Base-by-base conservation (phyloP, 2,797 vertebrate genomes). In the Platalea minor region DNA sequence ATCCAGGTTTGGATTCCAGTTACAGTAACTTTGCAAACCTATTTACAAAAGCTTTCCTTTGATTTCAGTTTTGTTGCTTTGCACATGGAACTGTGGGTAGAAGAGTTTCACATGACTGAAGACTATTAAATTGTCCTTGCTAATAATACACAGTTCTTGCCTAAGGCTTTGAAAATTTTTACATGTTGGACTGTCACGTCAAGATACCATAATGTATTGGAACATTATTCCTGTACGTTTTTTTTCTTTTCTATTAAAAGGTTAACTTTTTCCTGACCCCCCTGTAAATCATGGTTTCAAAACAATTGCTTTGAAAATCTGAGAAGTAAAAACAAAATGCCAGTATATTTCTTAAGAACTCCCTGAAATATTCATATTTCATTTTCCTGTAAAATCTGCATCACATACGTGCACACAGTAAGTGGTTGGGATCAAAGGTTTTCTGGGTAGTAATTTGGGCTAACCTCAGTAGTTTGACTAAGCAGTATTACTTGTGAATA, bases 231-330 rank as follows among this genome's bases (percentile, higher is more conserved):
- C 64, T 7, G 18, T 31, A n/a, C 2, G 0, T 24, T 15, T 85
- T 61, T 61, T 64, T 57, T 10, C 2, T 59, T 75, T 76, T 74
- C 10, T 70, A 6, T 10, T 46, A 39, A 41, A 77, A 65, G 1
- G 0, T 2, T 61, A 31, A 5, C 1, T 21, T 17, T 85, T 80
- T 65, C 12, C 37, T 57, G 10, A 37, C 3, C 2, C 0, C 11
- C 19, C 8, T 41, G 4, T 41, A 79, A 85, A 35, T 23, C 37
- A 24, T 1, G 0, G 10, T 65, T 86, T 67, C 12, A 68, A 83
- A 67, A 35, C 7, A 94, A 61, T 19, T 67, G 7, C 0, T 88
- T 60, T 81, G 41, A 68, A 93, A 86, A 84, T 51, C 16, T 20
- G 4, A 48, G 50, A 15, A 5, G 2, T 26, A 35, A 65, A 78